Evolutionary conservation across 1,140 invertebrate species (phyloP).

Genomic region (Lamellibrachia luymesi): DNA sequence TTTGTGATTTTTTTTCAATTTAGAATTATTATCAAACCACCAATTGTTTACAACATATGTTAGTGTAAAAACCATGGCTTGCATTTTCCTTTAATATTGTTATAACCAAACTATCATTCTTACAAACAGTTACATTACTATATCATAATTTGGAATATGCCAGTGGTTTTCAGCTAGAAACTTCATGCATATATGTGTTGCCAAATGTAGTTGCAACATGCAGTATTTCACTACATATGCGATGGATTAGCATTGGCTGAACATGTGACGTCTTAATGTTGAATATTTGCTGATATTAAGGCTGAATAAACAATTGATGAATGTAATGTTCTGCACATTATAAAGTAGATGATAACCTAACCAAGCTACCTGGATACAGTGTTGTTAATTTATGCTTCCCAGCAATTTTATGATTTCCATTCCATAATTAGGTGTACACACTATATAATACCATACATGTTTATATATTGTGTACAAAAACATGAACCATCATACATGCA

Average conservation of each 20-base stretch:
- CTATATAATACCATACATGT: too few relatives aligned
- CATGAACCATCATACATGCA: neutral
- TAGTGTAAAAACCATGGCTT: too few relatives aligned
- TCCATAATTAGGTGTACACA: too few relatives aligned
- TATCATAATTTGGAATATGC: neutral
- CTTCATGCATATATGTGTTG: neutral
- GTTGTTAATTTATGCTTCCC: neutral
- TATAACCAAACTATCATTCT: neutral
- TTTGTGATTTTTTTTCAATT: neutral
- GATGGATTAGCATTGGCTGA: neutral
- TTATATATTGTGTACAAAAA: too few relatives aligned
- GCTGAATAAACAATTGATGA: neutral
- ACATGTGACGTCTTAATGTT: neutral
- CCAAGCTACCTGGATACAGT: neutral
- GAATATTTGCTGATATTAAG: neutral
- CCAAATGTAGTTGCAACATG: neutral
- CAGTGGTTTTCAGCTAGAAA: neutral
- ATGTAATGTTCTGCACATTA: neutral
- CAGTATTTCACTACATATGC: neutral
- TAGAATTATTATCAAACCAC: neutral
- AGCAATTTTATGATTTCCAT: neutral
- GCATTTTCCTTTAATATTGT: neutral
- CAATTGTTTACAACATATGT: neutral
- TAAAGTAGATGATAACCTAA: neutral
- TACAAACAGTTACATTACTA: neutral